A percentile compares a stretch with the other conserved stretches of the same genome.
These are phyloP conservation scores for Gobio occitaniae DNA, from an alignment of 2,797 vertebrate genomes.

Conservation along the genomic window DNA sequence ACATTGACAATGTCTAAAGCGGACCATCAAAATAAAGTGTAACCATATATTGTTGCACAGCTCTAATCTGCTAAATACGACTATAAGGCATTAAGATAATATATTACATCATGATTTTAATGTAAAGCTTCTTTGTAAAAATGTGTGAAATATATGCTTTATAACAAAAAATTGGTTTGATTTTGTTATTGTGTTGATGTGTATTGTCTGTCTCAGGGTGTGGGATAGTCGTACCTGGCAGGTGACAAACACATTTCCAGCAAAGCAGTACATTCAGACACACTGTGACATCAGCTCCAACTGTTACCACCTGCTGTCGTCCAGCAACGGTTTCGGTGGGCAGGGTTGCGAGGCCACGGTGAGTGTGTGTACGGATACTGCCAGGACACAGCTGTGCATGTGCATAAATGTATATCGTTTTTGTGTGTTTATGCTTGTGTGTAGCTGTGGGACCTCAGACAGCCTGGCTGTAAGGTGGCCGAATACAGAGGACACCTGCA, in stretches of 20 bases:
- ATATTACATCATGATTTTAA: background rate
- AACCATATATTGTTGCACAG: background rate
- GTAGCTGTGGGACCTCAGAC: conserved; percentile 94
- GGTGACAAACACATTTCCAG: conserved; percentile 87
- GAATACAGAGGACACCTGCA: conserved; percentile 92
- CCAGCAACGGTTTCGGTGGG: conserved; percentile 89
- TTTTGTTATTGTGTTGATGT: conserved; percentile 14
- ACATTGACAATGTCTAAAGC: background rate
- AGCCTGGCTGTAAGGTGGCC: conserved; percentile 83
- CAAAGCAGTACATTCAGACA: conserved; percentile 93
- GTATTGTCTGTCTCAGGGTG: conserved; percentile 76
- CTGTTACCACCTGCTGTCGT: conserved; percentile 85
- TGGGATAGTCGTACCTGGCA: conserved; percentile 93
- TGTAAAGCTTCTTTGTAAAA: background rate
- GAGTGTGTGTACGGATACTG: conserved; percentile 61
- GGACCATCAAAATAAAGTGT: background rate
- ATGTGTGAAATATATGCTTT: background rate
- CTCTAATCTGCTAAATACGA: background rate
- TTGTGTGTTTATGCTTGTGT: conserved; percentile 48
- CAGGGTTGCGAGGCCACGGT: conserved; percentile 95
- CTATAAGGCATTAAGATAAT: background rate
- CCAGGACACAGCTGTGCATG: background rate
- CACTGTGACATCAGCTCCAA: conserved; percentile 90
- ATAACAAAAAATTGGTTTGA: background rate
- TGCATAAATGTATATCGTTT: conserved; percentile 42